Evolutionary conservation across 2,888 invertebrate genomes (phyloP).

Genomic region (Chaitophorus viminalis): DNA sequence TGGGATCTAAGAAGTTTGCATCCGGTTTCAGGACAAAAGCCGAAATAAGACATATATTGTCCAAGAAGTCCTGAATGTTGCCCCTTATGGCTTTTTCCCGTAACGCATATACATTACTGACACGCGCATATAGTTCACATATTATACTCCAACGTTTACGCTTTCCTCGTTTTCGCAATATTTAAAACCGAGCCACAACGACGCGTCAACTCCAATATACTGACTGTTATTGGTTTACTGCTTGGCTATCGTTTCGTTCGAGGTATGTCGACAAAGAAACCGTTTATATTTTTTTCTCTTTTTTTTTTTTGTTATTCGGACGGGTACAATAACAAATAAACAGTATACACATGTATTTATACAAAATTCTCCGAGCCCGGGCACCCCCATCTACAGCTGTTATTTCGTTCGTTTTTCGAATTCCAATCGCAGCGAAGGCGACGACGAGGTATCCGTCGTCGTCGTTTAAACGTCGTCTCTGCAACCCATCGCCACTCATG

Average conservation of each 20-base stretch:
- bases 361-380: not conserved
- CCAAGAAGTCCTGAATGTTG: not conserved
- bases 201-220: conserved; percentile 26
- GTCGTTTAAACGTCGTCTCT: conserved; percentile 4
- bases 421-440: conserved; percentile 16
- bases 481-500: not conserved
- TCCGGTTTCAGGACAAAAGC: no score
- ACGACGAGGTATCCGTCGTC: conserved; percentile 13
- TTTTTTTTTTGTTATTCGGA: not conserved
- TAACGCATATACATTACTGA: not conserved
- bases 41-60: no score
- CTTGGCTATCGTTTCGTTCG: conserved; percentile 7
- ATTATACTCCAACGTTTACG: not conserved
- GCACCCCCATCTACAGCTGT: not conserved
- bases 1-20: no score
- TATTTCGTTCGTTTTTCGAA: conserved; percentile 25
- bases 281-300: not conserved
- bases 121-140: not conserved
- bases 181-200: not conserved
- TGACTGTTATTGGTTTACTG: conserved; percentile 41
- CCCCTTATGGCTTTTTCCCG: not conserved
- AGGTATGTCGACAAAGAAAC: no score
- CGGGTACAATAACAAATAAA: not conserved
- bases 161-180: not conserved
- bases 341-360: not conserved